Base-by-base conservation (phyloP, 1,140 invertebrate species). In the Gryllus bimaculatus region DNA sequence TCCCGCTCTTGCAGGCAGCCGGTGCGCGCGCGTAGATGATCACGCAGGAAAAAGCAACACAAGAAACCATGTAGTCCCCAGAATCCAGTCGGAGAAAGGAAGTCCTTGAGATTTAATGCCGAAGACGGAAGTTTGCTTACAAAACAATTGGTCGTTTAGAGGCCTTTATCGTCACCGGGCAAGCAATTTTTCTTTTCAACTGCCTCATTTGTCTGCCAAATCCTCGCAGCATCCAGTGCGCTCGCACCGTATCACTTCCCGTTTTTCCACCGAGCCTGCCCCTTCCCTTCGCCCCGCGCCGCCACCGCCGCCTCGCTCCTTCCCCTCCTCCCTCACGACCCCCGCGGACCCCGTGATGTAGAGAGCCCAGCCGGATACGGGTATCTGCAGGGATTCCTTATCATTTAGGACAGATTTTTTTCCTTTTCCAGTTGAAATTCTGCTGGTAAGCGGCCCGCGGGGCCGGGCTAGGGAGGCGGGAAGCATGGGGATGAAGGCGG, bases 381-480 rank as follows among this genome's bases (percentile, higher is more conserved):
- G 48, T 77, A 77, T 47, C 48, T 77, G 48, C 12, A 47, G 47
- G 76, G 48, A 49, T 77, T 77, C 48, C 76, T 77, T 77, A 77
- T 77, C 76, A 77, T 77, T 77, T 77, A 77, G 76, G 76, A 77
- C 76, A 77, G 48, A 15, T 77, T 13, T 77, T 77, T 7, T 66
- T 66, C 7, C 54, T 66, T 66, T 66, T 66, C 54, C 18, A 10
- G 54, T 66, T 10, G 54, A 66, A 66, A 66, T 66, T 66, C 54
- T 66, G 54, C 2, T 13, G 54, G 54, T 7, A 18, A 66, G 18
- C 54, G 18, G 10, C 54, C 54, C 18, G 54, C 54, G 2, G 54
- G 54, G 18, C 10, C 0, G 2, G 0, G 10, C 18, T 1, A 66
- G 54, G 54, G 7, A 66, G 54, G 54, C 18, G 10, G 54, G 54